Evolutionary conservation across 2,113 vertebrate genomes (phyloP), one percentile per base, ranked within the genome.

Genomic region (Ancistrus triradiatus): DNA sequence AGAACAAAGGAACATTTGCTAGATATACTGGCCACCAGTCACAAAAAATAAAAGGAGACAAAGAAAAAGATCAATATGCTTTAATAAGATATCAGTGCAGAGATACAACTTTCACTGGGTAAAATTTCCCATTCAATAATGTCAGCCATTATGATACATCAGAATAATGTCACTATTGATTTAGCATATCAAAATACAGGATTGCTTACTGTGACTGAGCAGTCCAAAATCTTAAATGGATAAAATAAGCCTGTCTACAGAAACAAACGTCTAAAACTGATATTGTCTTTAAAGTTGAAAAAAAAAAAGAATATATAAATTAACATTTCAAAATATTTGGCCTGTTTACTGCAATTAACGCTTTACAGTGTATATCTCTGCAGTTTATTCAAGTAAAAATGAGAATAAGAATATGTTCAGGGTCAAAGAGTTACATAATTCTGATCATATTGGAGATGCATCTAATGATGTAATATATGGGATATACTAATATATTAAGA

Each of bases 31-130:
- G n/a, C n/a, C 2, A 18, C 1, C 3, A 15, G 3, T 9, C 7
- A 31, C 9, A 31, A 28, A 40, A 25, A 48, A 46, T 9, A 78
- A 73, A 71, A 83, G 76, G 75, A 81, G 79, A 69, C 78, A 80
- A 71, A 76, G 71, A 42, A 80, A 88, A 90, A 81, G 87, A 91
- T 93, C 90, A 90, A 86, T 93, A 95, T 91, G 89, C 86, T 98
- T 98, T 98, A 98, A 93, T 93, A 91, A 90, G 86, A 89, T 91
- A 93, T 91, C 92, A 95, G 92, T 96, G 93, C 94, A 92, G 94
- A 91, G 93, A 97, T 92, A 95, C 90, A 94, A 92, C 91, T 91
- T 84, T 91, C 91, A 91, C 85, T 77, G 88, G 91, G 89, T 91
- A 89, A 87, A 89, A 88, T 84, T 89, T 91, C 88, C 89, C 88